Conservation (phyloP, 37 sponge, comb jelly and placozoan genomes). For the Beroe ovata region DNA sequence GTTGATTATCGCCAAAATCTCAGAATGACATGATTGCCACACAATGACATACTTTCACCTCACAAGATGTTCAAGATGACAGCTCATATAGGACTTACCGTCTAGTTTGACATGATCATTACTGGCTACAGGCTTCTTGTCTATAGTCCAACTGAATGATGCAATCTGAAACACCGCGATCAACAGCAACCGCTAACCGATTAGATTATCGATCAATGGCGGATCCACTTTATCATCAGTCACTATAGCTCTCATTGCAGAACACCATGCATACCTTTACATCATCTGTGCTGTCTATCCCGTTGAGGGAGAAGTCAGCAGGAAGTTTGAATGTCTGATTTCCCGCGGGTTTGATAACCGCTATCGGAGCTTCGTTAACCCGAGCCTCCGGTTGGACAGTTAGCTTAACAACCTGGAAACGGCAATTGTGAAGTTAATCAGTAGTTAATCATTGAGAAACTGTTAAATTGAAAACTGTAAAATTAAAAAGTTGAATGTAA, state of each 20-base stretch:
- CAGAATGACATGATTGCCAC: too few species aligned
- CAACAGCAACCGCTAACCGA: too few species aligned
- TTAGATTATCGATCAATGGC: too few species aligned
- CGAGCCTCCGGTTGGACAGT: not conserved
- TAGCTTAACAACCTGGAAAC: constrained; percentile 45
- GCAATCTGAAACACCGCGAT: constrained; percentile 48
- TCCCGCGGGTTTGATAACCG: constrained; percentile 33
- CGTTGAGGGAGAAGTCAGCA: constrained; percentile 62
- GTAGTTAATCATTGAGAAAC: not conserved
- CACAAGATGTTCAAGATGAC: too few species aligned
- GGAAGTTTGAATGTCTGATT: constrained; percentile 29
- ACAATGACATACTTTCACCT: too few species aligned
- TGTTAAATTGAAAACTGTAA: not conserved
- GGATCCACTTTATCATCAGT: too few species aligned
- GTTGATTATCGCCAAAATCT: too few species aligned
- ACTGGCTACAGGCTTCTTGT: constrained; percentile 37
- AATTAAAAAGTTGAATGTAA: too few species aligned
- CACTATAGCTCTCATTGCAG: too few species aligned
- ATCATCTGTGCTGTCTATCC: constrained; percentile 47
- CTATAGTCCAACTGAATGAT: constrained; percentile 50
- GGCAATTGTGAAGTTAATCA: too few species aligned
- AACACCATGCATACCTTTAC: too few species aligned
- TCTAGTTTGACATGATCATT: constrained; percentile 35
- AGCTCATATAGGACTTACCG: too few species aligned
- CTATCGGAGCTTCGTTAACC: constrained; percentile 20